Conservation (phyloP, 2,888 invertebrate species). For the Rhamnusium bicolor region DNA sequence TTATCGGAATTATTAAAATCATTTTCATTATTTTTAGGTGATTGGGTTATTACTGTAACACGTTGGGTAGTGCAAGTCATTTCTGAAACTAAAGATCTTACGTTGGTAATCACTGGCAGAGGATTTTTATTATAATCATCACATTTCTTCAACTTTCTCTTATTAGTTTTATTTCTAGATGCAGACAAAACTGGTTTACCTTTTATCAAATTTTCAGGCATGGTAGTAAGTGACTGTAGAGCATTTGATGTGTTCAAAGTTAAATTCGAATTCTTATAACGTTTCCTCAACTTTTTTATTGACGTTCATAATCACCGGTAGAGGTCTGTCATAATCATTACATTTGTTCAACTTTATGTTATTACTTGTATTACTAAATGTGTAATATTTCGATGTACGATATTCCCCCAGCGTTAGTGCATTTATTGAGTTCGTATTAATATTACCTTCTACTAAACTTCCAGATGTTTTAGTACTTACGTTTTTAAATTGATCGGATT, state of each 20-base stretch:
- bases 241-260: too few relatives aligned
- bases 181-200: too few relatives aligned
- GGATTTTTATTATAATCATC: not conserved
- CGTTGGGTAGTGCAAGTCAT: too few relatives aligned
- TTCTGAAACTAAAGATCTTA: conserved; percentile 20
- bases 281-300: not conserved
- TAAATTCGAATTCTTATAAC: not conserved
- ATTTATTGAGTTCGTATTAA: not conserved
- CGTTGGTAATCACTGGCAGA: conserved; percentile 33
- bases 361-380: not conserved
- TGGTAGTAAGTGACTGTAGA: too few relatives aligned
- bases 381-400: not conserved
- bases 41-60: not conserved
- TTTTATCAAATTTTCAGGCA: too few relatives aligned
- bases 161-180: too few relatives aligned
- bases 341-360: not conserved
- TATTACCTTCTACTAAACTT: not conserved
- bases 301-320: conserved; percentile 36
- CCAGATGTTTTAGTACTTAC: not conserved
- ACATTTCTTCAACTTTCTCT: not conserved
- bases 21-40: not conserved
- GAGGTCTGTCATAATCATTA: not conserved
- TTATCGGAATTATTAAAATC: not conserved
- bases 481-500: not conserved
- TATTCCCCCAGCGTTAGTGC: not conserved